phyloP scores from a whole-genome alignment of 2,113 vertebrate species.

The Lepus timidus region DNA sequence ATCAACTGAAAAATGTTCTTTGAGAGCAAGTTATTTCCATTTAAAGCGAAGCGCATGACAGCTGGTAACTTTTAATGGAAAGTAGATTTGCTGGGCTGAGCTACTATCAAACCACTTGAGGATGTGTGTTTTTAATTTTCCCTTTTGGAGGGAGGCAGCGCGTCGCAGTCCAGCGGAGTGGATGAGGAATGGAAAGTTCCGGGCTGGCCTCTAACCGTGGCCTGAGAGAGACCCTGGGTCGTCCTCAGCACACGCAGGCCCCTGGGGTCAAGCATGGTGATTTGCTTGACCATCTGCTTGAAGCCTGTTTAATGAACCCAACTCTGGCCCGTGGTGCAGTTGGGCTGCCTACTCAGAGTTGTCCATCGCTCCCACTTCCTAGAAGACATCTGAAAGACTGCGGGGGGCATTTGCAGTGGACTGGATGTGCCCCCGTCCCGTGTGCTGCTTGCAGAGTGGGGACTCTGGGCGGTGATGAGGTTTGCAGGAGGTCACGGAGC shows the following conservation, averaged over 20 bases:
- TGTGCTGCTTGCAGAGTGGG: background rate
- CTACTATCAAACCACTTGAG: constrained; percentile 80
- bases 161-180: constrained; percentile 66
- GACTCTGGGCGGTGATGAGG: background rate
- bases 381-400: background rate
- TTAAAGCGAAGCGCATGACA: constrained; percentile 77
- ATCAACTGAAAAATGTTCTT: constrained; percentile 81
- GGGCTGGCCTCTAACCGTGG: constrained; percentile 66
- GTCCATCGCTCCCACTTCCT: background rate
- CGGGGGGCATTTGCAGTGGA: background rate
- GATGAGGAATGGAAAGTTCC: constrained; percentile 77
- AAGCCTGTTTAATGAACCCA: background rate
- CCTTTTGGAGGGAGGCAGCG: constrained; percentile 70
- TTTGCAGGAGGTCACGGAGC: background rate
- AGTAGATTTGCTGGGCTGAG: constrained; percentile 79
- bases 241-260: constrained; percentile 18
- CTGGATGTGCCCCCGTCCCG: background rate
- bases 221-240: constrained; percentile 77
- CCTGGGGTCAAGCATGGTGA: background rate
- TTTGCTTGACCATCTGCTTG: background rate
- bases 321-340: background rate
- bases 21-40: constrained; percentile 82
- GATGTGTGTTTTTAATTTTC: constrained; percentile 85
- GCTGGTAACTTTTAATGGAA: constrained; percentile 83
- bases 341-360: background rate